Base-by-base conservation (phyloP, 2,888 invertebrate genomes). In the Tenthredo amoena region DNA sequence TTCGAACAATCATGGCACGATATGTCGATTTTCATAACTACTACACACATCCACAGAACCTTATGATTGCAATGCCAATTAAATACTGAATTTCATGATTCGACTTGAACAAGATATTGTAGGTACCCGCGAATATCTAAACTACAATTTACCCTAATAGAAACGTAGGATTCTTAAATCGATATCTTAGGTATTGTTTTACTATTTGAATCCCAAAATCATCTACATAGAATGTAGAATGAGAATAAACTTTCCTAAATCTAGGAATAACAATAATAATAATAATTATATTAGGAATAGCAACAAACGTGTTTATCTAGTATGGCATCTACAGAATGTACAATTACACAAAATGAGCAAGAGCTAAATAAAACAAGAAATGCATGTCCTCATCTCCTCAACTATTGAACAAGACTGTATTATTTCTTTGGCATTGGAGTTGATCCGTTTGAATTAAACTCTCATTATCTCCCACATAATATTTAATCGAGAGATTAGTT, bases 161-260 rank as follows among this genome's bases (percentile, higher is more conserved):
- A 43, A 74, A 74, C 72, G 40, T 43, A 74, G 21, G 2, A 74
- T 74, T 74, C 72, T 43, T 43, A 43, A 74, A 74, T 74, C 72
- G 43, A 40, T 21, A 43, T 74, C 21, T 74, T 43, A 21, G 43
- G n/a, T 40, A 18, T 43, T 18, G 10, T 40, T 40, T 40, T 6
- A 26, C 10, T 43, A 34, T 9, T 43, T 3, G 12, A 74, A 74
- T 74, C 43, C 72, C 21, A 21, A 21, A 43, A 43, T 74, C 31
- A 37, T 12, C 15, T 40, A 26, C 9, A 74, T 43, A 37, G 1
- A 5, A 34, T 5, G 26, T 34, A 68, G 5, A 18, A 34, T 18
- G 68, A 68, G 15, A 43, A 74, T 21, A 74, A 74, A 74, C 21
- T 43, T 74, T 74, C 43, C 72, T 43, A 43, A 74, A 74, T 12